Percentiles rank a stretch among this genome's conserved stretches.
Evolutionary conservation across 92 coral and sea anemone species (phyloP).

Genomic region (Epizoanthus rinbou): DNA sequence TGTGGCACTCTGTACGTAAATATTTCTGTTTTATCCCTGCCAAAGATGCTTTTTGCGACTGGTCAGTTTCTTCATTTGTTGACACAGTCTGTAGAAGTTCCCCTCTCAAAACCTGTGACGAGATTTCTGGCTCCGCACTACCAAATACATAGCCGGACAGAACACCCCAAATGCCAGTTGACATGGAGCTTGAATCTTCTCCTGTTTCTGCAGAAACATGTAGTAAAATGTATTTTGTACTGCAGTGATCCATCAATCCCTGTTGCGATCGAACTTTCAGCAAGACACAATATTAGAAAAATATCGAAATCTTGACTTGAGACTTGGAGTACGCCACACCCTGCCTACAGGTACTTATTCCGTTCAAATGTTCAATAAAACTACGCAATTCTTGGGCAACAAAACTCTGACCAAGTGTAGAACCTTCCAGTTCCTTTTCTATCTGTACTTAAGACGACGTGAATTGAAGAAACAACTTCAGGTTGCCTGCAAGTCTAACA

Average conservation of each 20-base stretch:
- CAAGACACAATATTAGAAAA: too few relatives aligned
- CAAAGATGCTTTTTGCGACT: conserved; percentile 45
- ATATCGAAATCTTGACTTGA: too few relatives aligned
- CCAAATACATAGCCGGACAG: conserved; percentile 69
- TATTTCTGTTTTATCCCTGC: conserved; percentile 75
- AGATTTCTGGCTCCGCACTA: conserved; percentile 31
- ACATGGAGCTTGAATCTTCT: conserved; percentile 46
- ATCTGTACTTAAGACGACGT: too few relatives aligned
- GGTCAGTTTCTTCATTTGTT: conserved; percentile 51
- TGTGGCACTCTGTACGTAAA: conserved; percentile 60
- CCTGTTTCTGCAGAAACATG: conserved; percentile 15
- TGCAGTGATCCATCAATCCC: conserved; percentile 23
- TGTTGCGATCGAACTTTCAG: too few relatives aligned
- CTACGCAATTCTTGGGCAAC: too few relatives aligned
- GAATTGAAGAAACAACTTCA: too few relatives aligned
- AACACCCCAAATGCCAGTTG: conserved; percentile 66
- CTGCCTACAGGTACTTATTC: too few relatives aligned
- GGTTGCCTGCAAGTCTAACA: too few relatives aligned
- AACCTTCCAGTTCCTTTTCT: too few relatives aligned
- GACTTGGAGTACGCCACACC: too few relatives aligned
- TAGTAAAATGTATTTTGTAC: conserved; percentile 34
- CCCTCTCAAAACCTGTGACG: conserved; percentile 60
- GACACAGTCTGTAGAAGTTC: conserved; percentile 68
- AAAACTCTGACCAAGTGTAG: too few relatives aligned
- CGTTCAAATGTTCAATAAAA: too few relatives aligned